A percentile compares a stretch with the other conserved stretches of the same genome.
phyloP scores from a whole-genome alignment of 2,888 invertebrate genomes.

The Synergus japonicus region DNA sequence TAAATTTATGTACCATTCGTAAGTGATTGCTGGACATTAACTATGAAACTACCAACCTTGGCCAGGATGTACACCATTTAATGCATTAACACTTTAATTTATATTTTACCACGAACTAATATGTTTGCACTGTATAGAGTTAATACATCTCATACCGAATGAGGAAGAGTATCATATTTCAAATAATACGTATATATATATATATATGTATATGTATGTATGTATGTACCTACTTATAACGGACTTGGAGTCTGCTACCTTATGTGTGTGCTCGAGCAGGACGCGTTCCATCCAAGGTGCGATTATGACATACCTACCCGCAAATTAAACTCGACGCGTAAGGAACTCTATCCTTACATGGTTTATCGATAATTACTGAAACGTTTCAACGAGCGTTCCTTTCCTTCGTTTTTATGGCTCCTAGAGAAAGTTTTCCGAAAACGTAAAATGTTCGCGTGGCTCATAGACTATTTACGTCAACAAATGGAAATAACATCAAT shows the following conservation, averaged over 20 bases:
- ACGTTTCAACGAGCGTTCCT: conserved; percentile 44
- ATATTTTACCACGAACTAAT: conserved; percentile 31
- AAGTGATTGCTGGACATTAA: conserved; percentile 18
- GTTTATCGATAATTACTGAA: conserved; percentile 55
- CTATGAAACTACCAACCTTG: conserved; percentile 28
- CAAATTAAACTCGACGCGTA: conserved; percentile 49
- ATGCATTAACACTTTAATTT: conserved; percentile 1
- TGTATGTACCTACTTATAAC: background rate
- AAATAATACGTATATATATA: conserved; percentile 18
- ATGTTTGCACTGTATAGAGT: conserved; percentile 22
- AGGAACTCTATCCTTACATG: conserved; percentile 51
- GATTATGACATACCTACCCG: conserved; percentile 46
- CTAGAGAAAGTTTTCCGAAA: conserved; percentile 58
- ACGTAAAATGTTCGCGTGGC: conserved; percentile 45
- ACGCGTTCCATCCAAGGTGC: conserved; percentile 39
- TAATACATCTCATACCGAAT: background rate
- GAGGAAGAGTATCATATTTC: conserved; percentile 30
- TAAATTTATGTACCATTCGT: conserved; percentile 15
- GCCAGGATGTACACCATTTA: conserved; percentile 31
- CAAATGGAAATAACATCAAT: background rate
- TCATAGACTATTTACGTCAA: background rate
- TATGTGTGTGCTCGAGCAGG: background rate
- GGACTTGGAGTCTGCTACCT: background rate
- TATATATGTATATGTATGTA: no score
- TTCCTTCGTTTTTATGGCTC: conserved; percentile 47